Evolutionary conservation across 2,888 invertebrate genomes (phyloP), one percentile per base, ranked within the genome.

Genomic region (Caenorhabditis sp.): DNA sequence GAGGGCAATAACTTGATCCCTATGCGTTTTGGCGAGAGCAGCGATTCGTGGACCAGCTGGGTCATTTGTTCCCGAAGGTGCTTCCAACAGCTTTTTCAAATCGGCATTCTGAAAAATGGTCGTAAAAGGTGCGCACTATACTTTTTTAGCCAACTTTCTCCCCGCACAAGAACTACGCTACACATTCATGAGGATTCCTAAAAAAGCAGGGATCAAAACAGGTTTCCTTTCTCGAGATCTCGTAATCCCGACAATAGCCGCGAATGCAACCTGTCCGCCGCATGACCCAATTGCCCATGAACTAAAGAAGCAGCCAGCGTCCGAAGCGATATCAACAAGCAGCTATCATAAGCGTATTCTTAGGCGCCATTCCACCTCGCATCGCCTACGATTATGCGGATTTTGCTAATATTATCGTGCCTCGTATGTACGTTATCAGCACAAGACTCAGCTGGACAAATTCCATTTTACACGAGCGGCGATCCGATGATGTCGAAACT

Each of bases 271-370:
- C 74, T 74, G 74, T 74, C 74, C 43, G 50, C 30, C 66, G 61
- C 59, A 55, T 74, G 74, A 74, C 74, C 74, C 66, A 74, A 74
- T 74, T 74, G 74, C 55, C 55, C 66, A 45, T 74, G 59, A 74
- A 66, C 37, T 58, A 35, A 65, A 73, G 65, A 46, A 43, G 35
- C 32, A n/a, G n/a, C n/a, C n/a, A n/a, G n/a, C n/a, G n/a, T n/a
- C n/a, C n/a, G n/a, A n/a, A n/a, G 27, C 24, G 52, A 68, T 68
- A 68, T 45, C 68, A 59, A n/a, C 53, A 41, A 61, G 39, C 46
- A 50, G 71, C 71, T 71, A 71, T 71, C 71, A 71, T 71, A 65
- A 73, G 73, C 73, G 22, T 66, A 59, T 56, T 73, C 72, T n/a
- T 58, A 35, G 39, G 62, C 15, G 32, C 15, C 27, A 35, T 5